These are phyloP conservation scores for Sesia apiformis DNA, from an alignment of 2,888 invertebrate species.

Conservation along the genomic window DNA sequence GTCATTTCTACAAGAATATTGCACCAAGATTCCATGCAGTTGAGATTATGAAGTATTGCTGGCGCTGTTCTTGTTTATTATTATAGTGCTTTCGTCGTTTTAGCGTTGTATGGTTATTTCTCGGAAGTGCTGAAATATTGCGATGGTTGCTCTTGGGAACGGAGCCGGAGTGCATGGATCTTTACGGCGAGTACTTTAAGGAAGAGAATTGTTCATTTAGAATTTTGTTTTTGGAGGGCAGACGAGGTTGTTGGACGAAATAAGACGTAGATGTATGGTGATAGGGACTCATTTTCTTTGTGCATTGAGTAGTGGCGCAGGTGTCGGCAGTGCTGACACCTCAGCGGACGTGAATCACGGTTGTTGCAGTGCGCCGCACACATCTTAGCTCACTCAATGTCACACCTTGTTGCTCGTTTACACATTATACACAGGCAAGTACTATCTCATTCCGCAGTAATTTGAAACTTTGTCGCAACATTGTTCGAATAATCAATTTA, in stretches of 20 bases:
- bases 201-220: constrained; percentile 35
- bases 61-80: constrained; percentile 43
- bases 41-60: constrained; percentile 53
- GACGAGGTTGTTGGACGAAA: constrained; percentile 12
- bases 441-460: background rate
- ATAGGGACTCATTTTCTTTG: constrained; percentile 22
- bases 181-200: constrained; percentile 37
- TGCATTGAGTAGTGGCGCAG: constrained; percentile 31
- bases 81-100: constrained; percentile 48
- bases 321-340: constrained; percentile 42
- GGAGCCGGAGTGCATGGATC: constrained; percentile 33
- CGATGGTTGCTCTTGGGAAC: constrained; percentile 38
- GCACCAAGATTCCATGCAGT: constrained; percentile 24
- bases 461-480: background rate
- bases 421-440: constrained; percentile 8
- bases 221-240: constrained; percentile 32
- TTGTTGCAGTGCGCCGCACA: constrained; percentile 54
- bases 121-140: constrained; percentile 63
- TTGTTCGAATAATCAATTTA: constrained; percentile 3
- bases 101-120: constrained; percentile 63
- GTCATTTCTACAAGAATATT: constrained; percentile 4
- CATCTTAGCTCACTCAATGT: constrained; percentile 55
- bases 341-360: constrained; percentile 53
- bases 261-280: constrained; percentile 13
- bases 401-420: constrained; percentile 45